Evolutionary conservation across 2,797 vertebrate genomes (phyloP), one percentile per base, ranked within the genome.

Genomic region (Thamnophis elegans): DNA sequence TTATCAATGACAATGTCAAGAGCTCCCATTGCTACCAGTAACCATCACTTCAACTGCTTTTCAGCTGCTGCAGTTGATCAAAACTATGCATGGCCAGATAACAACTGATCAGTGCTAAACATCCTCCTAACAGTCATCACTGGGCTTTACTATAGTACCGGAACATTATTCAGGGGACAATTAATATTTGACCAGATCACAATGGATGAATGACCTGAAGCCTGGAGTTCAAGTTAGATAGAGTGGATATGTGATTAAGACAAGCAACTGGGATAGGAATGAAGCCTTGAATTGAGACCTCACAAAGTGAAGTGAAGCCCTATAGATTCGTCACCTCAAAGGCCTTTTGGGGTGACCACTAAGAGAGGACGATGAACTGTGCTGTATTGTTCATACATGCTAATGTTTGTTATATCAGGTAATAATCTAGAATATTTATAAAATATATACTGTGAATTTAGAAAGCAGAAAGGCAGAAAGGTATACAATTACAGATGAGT

Each of bases 391-490:
- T 62, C n/a, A 20, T 86, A 22, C 4, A 36, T 85, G 90, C 91
- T 60, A 89, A 73, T 20, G n/a, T 12, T 60, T 89, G 20, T 58
- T 20, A 28, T 36, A 32, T 60, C 65, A 90, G 25, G 42, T 51
- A 78, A 91, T 25, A 53, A 5, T 1, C 36, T 96, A 22, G 68
- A 94, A 90, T 93, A 82, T 59, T 65, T 89, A 90, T 87, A 94
- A 94, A 95, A 91, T 92, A 59, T 25, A 8, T 18, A 56, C 60
- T 13, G 4, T 62, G 60, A 95, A 65, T 32, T 68, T 68, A 18
- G 53, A 4, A 95, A 28, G 58, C 90, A 32, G 28, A 12, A 26
- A 93, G 20, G 32, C 26, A 32, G 20, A 42, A 32, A 91, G 91
- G 93, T 73, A 89, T 1, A 93, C 51, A 60, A 90, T 36, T 94